A percentile compares a stretch with the other conserved stretches of the same genome.
phyloP scores from a whole-genome alignment of 1,140 invertebrate species.

The Phymastichus coffea region DNA sequence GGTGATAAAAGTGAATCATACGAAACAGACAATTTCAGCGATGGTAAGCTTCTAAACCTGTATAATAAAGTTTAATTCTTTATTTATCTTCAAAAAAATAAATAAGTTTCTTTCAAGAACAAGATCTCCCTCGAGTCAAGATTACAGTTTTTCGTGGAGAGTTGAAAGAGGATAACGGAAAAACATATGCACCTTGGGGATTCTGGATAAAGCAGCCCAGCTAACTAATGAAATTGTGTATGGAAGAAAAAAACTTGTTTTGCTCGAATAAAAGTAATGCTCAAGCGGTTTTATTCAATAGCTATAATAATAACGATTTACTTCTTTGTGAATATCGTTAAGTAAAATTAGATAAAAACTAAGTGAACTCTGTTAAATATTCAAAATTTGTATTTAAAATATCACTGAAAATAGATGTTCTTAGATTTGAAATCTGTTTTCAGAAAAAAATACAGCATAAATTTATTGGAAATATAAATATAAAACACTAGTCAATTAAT shows the following conservation, averaged over 20 bases:
- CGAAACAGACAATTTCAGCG: background rate
- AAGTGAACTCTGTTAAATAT: too few species aligned
- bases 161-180: constrained; percentile 60
- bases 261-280: background rate
- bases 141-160: constrained; percentile 73
- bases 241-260: background rate
- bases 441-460: too few species aligned
- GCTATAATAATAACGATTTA: background rate
- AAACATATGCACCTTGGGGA: constrained; percentile 66
- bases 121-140: constrained; percentile 67
- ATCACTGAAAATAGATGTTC: too few species aligned
- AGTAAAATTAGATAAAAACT: too few species aligned
- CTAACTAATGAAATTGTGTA: too few species aligned
- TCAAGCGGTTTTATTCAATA: background rate
- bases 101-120: too few species aligned
- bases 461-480: too few species aligned
- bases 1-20: background rate
- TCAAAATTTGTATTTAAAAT: too few species aligned
- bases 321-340: background rate
- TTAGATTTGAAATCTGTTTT: too few species aligned
- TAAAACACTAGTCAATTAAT: too few species aligned
- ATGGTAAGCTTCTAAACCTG: background rate
- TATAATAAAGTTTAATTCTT: too few species aligned
- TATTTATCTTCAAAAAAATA: too few species aligned
- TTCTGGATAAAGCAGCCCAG: constrained; percentile 72